Conservation (phyloP, 2,797 vertebrate species). For the Smutsia temminckii region DNA sequence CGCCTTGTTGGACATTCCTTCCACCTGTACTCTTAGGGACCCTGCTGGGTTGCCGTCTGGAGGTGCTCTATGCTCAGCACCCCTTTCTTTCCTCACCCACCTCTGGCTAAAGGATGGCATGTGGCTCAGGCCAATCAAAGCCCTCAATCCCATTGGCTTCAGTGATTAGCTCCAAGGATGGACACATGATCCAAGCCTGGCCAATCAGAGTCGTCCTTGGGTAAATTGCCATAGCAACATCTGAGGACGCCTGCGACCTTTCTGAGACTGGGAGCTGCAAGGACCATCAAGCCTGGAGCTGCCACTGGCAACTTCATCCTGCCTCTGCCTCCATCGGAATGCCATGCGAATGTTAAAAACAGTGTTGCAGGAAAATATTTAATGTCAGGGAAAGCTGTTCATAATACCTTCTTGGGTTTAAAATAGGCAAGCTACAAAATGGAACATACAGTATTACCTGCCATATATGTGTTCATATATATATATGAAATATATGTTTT, state of each 20-base stretch:
- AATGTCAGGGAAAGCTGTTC: not conserved
- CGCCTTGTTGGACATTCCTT: not conserved
- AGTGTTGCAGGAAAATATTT: not conserved
- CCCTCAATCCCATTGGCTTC: not conserved
- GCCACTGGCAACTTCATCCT: not conserved
- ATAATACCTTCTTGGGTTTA: not conserved
- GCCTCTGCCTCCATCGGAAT: not conserved
- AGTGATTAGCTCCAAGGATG: not conserved
- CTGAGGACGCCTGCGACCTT: constrained; percentile 25
- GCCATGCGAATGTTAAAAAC: not conserved
- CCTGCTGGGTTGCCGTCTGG: not conserved
- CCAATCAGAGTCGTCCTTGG: constrained; percentile 46
- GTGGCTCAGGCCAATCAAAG: constrained; percentile 1
- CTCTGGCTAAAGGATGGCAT: not conserved
- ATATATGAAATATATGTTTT: too few species aligned
- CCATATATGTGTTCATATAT: not conserved
- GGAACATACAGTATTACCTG: not conserved
- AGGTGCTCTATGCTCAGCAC: not conserved
- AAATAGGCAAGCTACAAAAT: not conserved
- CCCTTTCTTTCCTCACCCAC: not conserved
- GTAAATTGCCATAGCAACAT: constrained; percentile 52
- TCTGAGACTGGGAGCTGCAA: not conserved
- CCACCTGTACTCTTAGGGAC: fast-evolving
- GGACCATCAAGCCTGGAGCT: not conserved
- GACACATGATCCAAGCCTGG: not conserved